Conservation (phyloP, 2,888 invertebrate genomes). For the Platycnemis pennipes region DNA sequence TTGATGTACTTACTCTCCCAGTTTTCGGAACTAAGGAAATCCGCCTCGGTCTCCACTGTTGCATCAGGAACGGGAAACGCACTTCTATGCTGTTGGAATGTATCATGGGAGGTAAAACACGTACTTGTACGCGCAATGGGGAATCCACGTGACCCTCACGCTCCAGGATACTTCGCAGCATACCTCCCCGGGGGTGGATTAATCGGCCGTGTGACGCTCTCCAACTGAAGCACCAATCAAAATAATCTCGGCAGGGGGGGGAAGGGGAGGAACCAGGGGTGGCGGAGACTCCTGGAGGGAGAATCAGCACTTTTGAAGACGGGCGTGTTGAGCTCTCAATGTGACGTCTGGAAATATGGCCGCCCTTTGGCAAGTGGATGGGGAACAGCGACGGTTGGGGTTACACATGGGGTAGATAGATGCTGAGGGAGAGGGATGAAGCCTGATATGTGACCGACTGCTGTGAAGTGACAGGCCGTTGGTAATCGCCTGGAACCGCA, state of each 20-base stretch:
- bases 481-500: slow-evolving; percentile 54
- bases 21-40: no score
- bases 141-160: no score
- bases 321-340: slow-evolving; percentile 40
- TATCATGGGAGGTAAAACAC: no score
- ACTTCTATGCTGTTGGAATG: no score
- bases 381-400: neutral
- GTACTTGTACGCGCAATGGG: no score
- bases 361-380: neutral
- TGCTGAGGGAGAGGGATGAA: neutral
- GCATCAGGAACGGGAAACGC: no score
- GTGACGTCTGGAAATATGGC: slow-evolving; percentile 55
- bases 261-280: neutral
- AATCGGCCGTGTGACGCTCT: slow-evolving; percentile 17
- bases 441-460: slow-evolving; percentile 50
- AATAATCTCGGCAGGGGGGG: slow-evolving; percentile 30
- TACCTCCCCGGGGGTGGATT: slow-evolving; percentile 31
- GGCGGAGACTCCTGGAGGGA: slow-evolving; percentile 15
- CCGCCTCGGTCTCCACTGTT: no score
- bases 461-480: slow-evolving; percentile 43
- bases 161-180: no score
- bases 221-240: slow-evolving; percentile 47
- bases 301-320: slow-evolving; percentile 35
- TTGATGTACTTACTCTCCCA: no score
- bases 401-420: neutral